Percentiles rank a stretch among this genome's conserved stretches.
phyloP scores from a whole-genome alignment of 1,140 invertebrate genomes.

The Drosophila repleta region DNA sequence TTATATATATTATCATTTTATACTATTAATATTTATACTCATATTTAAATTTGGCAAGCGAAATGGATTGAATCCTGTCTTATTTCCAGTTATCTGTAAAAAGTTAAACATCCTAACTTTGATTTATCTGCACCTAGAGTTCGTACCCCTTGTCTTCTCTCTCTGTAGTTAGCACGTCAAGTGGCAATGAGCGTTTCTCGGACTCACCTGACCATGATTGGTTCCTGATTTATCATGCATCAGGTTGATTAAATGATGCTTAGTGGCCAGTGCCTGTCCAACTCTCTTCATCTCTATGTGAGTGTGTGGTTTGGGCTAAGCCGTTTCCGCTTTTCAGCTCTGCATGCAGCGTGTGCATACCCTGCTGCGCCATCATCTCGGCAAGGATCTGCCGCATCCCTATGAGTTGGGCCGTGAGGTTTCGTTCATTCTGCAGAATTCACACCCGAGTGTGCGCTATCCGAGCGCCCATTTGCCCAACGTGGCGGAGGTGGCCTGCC shows the following conservation, averaged over 20 bases:
- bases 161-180: slow-evolving; percentile 22
- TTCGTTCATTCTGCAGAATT: slow-evolving; percentile 89
- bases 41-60: no score
- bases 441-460: slow-evolving; percentile 88
- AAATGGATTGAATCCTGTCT: no score
- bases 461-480: slow-evolving; percentile 88
- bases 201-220: slow-evolving; percentile 44
- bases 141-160: no score
- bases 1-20: no score
- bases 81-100: no score
- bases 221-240: slow-evolving; percentile 74
- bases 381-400: slow-evolving; percentile 85
- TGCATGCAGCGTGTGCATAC: slow-evolving; percentile 83
- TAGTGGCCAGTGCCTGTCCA: slow-evolving; percentile 40
- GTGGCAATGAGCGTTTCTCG: slow-evolving; percentile 21
- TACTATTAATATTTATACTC: no score
- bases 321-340: slow-evolving; percentile 51
- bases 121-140: no score
- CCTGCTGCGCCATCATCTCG: slow-evolving; percentile 86
- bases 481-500: slow-evolving; percentile 91
- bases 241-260: slow-evolving; percentile 75
- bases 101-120: no score
- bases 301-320: slow-evolving; percentile 22
- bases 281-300: neutral
- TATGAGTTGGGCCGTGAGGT: slow-evolving; percentile 87